Evolutionary conservation across 2,113 vertebrate genomes (phyloP), one percentile per base, ranked within the genome.

Genomic region (Oncorhynchus masou): DNA sequence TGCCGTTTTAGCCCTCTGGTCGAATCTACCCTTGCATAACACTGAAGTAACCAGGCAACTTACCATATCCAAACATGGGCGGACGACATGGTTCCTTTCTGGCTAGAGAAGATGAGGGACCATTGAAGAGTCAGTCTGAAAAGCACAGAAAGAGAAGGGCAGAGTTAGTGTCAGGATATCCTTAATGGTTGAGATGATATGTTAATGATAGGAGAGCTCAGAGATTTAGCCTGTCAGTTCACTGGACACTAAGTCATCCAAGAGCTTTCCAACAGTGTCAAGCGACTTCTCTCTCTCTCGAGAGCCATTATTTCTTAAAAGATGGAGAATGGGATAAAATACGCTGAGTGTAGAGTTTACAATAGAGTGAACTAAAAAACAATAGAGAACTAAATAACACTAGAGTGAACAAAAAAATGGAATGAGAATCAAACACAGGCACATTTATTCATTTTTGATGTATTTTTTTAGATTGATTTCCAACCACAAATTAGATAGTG

Each of bases 51-150:
- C 77, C 60, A 68, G 83, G 79, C 65, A 78, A 83, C 90, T 88
- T 85, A 91, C 90, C 84, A 80, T 81, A 60, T 83, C 68, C 69
- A 72, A 77, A 78, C 22, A 45, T 76, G 76, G 29, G 76, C 11
- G 48, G 81, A 69, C 60, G 80, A 68, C 80, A 87, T 84, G 72
- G 74, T 83, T 51, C 74, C 74, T 80, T 81, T 49, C 68, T 74
- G 6, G 59, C 65, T 68, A 70, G 60, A 80, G 68, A 22, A 24
- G 81, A 82, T 29, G 20, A 22, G 72, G 78, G 73, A 73, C 66
- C 74, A 65, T 70, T 76, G 73, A 78, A 70, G 79, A 80, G 78
- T 83, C 71, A 82, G 74, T 78, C 90, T 91, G 86, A 78, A 91
- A 89, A 24, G 84, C 48, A 86, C 9, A 45, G 39, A 45, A 9